Evolutionary conservation across 2,888 invertebrate genomes (phyloP), one percentile per base, ranked within the genome.

Genomic region (Macroteleia sp.): DNA sequence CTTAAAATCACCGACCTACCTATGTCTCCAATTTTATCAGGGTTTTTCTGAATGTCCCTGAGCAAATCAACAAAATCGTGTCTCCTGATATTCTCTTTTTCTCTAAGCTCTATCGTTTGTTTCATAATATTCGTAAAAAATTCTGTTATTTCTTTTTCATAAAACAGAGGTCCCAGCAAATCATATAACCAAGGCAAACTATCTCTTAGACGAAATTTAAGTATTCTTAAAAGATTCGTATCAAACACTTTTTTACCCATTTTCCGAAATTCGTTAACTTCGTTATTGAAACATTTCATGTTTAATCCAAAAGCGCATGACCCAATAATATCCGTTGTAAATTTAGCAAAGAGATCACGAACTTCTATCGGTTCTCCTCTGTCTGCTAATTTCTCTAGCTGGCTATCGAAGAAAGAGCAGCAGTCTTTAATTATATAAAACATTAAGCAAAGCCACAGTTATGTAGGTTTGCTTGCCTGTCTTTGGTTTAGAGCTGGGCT

Each of bases 261-360:
- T 41, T 81, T 79, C 1, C 90, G 87, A 78, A 92, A 92, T 8
- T 90, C 84, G 32, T 89, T 90, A 1, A 91, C 81, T 12, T 91
- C 87, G 8, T 91, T 84, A 0, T 82, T 84, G 2, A 91, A 77
- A 0, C 91, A 87, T 36, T 92, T 91, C 79, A 91, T 88, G 17
- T 92, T 87, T 10, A 92, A 84, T 1, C 92, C 92, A 81, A 92
- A 93, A 6, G 89, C 92, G 41, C 92, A 92, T 0, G 87, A 86
- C 3, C 92, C 92, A 52, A 93, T 92, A 0, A 92, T 91, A 71
- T 92, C 92, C n/a, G 92, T 91, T 0, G 92, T 91, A 76, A 87
- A 92, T 56, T 90, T 91, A 0, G 91, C 89, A 3, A 89, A 89
- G 0, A 91, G 30, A 16, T 92, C 90, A 0, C 85, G 85, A 28